A percentile compares a stretch with the other conserved stretches of the same genome.
phyloP scores from a whole-genome alignment of 2,113 vertebrate genomes.

The Penelope pileata region DNA sequence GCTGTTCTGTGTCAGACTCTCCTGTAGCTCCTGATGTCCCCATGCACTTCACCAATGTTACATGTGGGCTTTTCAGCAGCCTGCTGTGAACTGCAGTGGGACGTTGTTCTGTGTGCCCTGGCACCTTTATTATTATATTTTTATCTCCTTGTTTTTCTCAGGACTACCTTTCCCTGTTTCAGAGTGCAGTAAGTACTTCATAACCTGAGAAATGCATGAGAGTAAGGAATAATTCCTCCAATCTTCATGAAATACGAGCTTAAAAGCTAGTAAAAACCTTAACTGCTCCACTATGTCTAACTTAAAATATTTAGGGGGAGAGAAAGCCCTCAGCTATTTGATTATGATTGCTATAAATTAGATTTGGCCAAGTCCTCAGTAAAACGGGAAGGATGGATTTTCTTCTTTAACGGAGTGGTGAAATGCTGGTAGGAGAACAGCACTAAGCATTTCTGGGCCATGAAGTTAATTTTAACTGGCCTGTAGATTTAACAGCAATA shows the following conservation, averaged over 20 bases:
- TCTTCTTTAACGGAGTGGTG: neutral
- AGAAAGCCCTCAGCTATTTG: neutral
- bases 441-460: neutral
- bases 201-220: neutral
- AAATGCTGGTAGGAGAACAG: neutral
- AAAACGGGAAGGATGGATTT: neutral
- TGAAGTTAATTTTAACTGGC: neutral
- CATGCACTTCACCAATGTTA: neutral
- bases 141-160: neutral
- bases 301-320: neutral
- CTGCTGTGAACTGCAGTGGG: constrained; percentile 2
- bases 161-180: neutral
- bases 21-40: neutral
- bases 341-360: neutral
- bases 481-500: neutral
- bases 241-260: neutral
- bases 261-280: constrained; percentile 13
- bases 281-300: neutral
- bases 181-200: neutral
- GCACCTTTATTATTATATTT: neutral
- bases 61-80: constrained; percentile 4
- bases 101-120: neutral
- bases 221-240: neutral
- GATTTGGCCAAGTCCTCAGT: neutral
- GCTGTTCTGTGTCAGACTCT: neutral